phyloP scores from a whole-genome alignment of 2,797 vertebrate species.

The Gallinago nigripennis region DNA sequence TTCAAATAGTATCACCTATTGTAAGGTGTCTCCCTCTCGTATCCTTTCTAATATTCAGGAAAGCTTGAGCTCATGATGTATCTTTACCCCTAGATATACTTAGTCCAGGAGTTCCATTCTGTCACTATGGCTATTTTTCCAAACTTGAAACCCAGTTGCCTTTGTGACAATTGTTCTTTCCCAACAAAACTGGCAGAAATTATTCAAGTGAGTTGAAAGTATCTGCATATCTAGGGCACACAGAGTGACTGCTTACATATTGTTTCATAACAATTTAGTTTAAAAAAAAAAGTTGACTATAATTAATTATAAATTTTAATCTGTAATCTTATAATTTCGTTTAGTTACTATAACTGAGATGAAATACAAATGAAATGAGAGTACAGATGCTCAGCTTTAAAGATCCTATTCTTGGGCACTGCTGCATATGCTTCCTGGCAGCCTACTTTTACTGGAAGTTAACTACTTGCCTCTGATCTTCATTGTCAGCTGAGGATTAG shows the following conservation, averaged over 20 bases:
- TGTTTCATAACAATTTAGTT: not conserved
- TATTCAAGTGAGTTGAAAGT: not conserved
- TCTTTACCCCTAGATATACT: not conserved
- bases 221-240: not conserved
- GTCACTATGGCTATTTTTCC: not conserved
- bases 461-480: not conserved
- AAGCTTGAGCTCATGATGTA: not conserved
- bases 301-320: not conserved
- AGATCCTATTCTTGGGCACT: not conserved
- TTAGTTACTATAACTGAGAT: not conserved
- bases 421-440: not conserved
- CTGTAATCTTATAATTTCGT: not conserved
- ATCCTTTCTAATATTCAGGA: not conserved
- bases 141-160: not conserved
- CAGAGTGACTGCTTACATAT: not conserved
- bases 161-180: not conserved
- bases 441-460: not conserved
- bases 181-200: not conserved
- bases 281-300: not conserved
- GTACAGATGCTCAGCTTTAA: not conserved
- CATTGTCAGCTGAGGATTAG: slow-evolving; percentile 21
- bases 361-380: not conserved
- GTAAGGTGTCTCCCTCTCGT: not conserved
- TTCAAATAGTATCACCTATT: not conserved
- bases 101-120: not conserved